Conservation (phyloP, 2,797 vertebrate genomes). For the Gallirallus australis region DNA sequence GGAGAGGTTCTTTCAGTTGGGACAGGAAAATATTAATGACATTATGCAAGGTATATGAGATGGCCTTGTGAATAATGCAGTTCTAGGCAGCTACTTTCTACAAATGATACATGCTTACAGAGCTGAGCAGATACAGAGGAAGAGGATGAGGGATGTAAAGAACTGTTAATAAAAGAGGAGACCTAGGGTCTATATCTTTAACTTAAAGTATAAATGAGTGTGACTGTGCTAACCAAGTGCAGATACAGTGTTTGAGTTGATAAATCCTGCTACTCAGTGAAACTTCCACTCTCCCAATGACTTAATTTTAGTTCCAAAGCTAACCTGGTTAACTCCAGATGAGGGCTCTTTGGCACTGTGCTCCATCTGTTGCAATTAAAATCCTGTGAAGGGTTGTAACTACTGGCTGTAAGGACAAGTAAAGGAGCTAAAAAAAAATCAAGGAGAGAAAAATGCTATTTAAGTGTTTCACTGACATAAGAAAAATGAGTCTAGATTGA, state of each 20-base stretch:
- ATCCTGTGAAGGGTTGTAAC: neutral
- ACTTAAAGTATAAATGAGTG: neutral
- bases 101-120: neutral
- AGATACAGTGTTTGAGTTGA: neutral
- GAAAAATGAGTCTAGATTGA: slow-evolving; percentile 23
- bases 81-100: neutral
- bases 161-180: neutral
- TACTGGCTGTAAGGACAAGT: neutral
- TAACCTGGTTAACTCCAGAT: neutral
- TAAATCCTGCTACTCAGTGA: neutral
- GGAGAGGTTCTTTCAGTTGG: neutral
- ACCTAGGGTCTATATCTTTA: neutral
- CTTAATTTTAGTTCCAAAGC: slow-evolving; percentile 5
- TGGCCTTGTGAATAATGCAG: neutral
- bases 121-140: neutral
- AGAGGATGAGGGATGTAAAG: neutral
- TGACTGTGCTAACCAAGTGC: neutral
- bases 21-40: neutral
- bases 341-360: neutral
- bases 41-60: neutral
- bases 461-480: neutral
- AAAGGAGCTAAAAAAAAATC: neutral
- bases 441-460: neutral
- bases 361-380: neutral
- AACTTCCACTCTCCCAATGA: neutral